These are phyloP conservation scores for Gallinago stenura DNA, from an alignment of 2,797 vertebrate species.

Conservation along the genomic window DNA sequence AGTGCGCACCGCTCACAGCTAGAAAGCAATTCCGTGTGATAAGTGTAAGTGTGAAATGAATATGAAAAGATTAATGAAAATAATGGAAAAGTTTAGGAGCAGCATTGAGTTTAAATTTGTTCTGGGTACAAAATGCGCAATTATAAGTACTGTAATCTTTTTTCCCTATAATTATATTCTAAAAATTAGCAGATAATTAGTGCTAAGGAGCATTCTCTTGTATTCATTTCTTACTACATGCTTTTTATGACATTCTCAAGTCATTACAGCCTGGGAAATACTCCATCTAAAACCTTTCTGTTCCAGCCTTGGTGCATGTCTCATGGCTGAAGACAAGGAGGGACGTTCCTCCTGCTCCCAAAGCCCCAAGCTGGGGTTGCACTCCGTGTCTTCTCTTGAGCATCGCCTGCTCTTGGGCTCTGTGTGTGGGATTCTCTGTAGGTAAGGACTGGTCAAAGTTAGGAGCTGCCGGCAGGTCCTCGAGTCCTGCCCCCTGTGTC, in stretches of 20 bases:
- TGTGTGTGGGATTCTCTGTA: background rate
- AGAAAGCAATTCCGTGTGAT: background rate
- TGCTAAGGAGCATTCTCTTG: background rate
- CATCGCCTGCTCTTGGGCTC: background rate
- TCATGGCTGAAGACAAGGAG: background rate
- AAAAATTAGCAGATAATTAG: constrained; percentile 6
- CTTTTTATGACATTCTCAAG: background rate
- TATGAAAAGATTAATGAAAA: constrained; percentile 23
- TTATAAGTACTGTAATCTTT: background rate
- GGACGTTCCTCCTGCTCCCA: background rate
- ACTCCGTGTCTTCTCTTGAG: background rate
- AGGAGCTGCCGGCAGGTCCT: too few relatives aligned
- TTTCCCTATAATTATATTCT: background rate
- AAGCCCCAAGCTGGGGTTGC: background rate
- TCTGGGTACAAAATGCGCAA: background rate
- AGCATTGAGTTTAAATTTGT: background rate
- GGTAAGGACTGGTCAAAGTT: too few relatives aligned
- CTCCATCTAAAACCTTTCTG: background rate
- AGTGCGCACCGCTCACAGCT: background rate
- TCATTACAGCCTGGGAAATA: background rate
- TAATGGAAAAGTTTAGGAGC: background rate
- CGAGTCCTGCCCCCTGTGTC: too few relatives aligned
- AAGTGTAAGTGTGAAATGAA: constrained; percentile 20
- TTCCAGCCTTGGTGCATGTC: background rate
- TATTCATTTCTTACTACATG: background rate